Percentiles rank a stretch among this genome's conserved stretches.
Evolutionary conservation across 2,888 invertebrate species (phyloP).

Genomic region (Habroteleia sp.): DNA sequence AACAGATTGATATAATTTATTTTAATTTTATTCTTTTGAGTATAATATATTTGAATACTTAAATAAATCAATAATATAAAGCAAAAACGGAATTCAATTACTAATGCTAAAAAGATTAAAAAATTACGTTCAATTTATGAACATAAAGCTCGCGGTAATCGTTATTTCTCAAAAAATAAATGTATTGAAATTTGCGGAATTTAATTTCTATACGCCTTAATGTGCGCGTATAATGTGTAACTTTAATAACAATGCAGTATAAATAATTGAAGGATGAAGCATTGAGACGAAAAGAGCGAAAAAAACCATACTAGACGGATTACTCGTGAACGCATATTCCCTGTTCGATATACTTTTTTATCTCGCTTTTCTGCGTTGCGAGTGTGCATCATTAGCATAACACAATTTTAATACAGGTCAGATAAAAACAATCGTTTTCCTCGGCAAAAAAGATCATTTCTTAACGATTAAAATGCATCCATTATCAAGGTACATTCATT

Average conservation of each 20-base stretch:
- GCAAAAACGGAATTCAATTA: too few relatives aligned
- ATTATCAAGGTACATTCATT: too few relatives aligned
- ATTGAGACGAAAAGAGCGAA: conserved; percentile 35
- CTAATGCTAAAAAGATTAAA: too few relatives aligned
- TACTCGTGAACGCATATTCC: conserved; percentile 29
- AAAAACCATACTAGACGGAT: conserved; percentile 28
- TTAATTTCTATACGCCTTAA: conserved; percentile 17
- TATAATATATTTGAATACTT: too few relatives aligned
- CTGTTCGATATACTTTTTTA: conserved; percentile 33
- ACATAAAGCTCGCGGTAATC: too few relatives aligned
- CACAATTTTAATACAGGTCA: conserved; percentile 31
- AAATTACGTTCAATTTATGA: too few relatives aligned
- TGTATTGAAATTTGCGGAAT: too few relatives aligned
- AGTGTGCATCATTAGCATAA: conserved; percentile 30
- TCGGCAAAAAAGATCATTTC: not conserved
- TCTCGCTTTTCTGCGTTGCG: conserved; percentile 10
- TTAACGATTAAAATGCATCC: too few relatives aligned
- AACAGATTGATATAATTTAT: too few relatives aligned
- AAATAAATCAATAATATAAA: too few relatives aligned
- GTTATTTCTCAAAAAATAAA: too few relatives aligned
- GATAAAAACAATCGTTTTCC: conserved; percentile 19
- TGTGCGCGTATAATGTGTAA: conserved; percentile 16
- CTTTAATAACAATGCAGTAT: conserved; percentile 41
- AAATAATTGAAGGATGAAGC: conserved; percentile 44
- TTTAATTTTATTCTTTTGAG: too few relatives aligned